phyloP scores from a whole-genome alignment of 2,797 vertebrate species.

The Bryconaethiops microstoma region DNA sequence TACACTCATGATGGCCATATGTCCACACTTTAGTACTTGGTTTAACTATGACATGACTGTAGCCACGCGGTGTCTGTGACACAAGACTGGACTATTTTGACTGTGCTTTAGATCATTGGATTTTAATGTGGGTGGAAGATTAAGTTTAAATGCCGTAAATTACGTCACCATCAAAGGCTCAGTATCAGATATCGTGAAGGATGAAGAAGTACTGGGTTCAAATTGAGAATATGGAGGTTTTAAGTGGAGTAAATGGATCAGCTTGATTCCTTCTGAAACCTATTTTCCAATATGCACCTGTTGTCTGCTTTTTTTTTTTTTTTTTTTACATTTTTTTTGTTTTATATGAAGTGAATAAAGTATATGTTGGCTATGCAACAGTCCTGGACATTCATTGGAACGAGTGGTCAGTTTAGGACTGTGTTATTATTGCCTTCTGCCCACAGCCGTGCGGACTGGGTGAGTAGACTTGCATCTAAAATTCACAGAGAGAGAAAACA shows the following conservation, averaged over 20 bases:
- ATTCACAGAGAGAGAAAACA: background rate
- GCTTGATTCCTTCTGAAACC: conserved; percentile 46
- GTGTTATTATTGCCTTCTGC: background rate
- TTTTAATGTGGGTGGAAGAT: background rate
- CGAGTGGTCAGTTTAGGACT: background rate
- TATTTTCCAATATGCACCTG: conserved; percentile 26
- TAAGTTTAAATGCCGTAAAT: no score
- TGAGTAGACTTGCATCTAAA: background rate
- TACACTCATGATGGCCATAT: background rate
- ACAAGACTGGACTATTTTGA: background rate
- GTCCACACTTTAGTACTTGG: background rate
- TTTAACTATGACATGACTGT: background rate
- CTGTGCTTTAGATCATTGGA: background rate
- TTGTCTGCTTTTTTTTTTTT: conserved; percentile 32
- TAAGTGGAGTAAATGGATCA: conserved; percentile 9
- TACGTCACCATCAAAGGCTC: background rate
- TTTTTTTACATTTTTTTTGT: conserved; percentile 25
- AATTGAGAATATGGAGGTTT: background rate
- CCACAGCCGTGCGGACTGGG: background rate
- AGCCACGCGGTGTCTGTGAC: background rate
- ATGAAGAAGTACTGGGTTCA: background rate
- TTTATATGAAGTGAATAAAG: conserved; percentile 56
- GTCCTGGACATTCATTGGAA: background rate
- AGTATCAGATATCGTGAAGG: background rate
- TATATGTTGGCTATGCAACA: conserved; percentile 53